Base-by-base conservation (phyloP, 2,888 invertebrate genomes). In the Lasioglossum calceatum region DNA sequence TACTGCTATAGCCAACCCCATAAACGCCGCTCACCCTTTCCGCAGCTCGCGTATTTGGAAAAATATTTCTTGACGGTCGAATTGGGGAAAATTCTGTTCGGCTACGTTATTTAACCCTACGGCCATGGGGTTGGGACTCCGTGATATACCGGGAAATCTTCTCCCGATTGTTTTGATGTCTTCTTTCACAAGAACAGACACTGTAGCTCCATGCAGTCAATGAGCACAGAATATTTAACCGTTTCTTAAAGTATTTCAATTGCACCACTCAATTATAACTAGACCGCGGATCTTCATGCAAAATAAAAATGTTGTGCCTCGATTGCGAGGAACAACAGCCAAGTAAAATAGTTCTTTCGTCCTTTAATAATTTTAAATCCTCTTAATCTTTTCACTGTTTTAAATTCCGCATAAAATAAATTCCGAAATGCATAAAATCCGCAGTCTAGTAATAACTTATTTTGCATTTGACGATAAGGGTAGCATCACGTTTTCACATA, bases 1-100 rank as follows among this genome's bases (percentile, higher is more conserved):
- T 94, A 94, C 93, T 92, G 93, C 92, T 92, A 93, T 91, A 92
- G 93, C 89, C 92, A 88, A 92, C 91, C 92, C 93, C 93, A 93
- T 94, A 93, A 94, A 94, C 92, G 93, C 92, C 91, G 90, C 88
- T 90, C 91, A 87, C 85, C 91, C 91, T 91, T 90, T 88, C 86
- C 87, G 64, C 82, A 76, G 75, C 54, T 73, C 50, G 73, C 75
- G 83, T 82, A 79, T 79, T 85, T 79, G 71, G 70, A 75, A 82
- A 82, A 86, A 81, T 85, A 79, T 79, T 85, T 86, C 72, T 72
- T 23, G 32, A 67, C 50, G 54, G 14, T 44, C 36, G 67, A 32
- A 67, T 67, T 36, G n/a, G 36, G 42, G 23, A 32, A 61, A 78
- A 75, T 79, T 70, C 50, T 58, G 1, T 32, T 27, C 32, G n/a